Base-by-base conservation (phyloP, 1,140 invertebrate species). In the Antheraea mylitta region DNA sequence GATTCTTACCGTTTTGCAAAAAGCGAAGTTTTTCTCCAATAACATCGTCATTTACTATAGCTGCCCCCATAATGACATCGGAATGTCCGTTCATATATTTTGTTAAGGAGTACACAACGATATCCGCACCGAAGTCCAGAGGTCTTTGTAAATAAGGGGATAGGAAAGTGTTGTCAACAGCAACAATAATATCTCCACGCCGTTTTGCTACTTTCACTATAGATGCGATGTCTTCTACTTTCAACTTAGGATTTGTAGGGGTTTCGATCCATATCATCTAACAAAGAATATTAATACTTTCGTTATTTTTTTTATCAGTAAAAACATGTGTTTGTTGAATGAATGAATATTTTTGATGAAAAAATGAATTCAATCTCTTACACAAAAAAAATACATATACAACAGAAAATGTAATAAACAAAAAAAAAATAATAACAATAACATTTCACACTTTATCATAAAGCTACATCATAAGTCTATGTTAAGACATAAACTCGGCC, bases 61-160 rank as follows among this genome's bases (percentile, higher is more conserved):
- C 94, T 10, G 97, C 96, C 5, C 99, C 99, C 99, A 99, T 99
- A 0, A 99, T 96, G 60, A 99, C 96, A 93, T 99, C 99, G 0
- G 97, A 96, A 90, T 99, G 99, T 0, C 99, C 99, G 91, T 99
- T 99, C 95, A 99, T 98, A 82, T 99, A 99, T 91, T 99, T 99
- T 0, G 98, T 99, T 36, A 99, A 78, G 0, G 99, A 99, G 92
- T 99, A 99, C 74, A 98, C 91, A 1, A 96, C 96, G 63, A 99
- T 94, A 92, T 99, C 98, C 4, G 97, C 98, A 11, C 99, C 99
- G 36, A 99, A 93, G 18, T 95, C 94, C 36, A 99, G 90, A 5
- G 99, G 99, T 72, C 95, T 94, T 96, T 99, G 98, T 71, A 98
- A 97, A 85, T 99, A 99, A 18, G 98, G 94, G 7, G 98, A 98